Base-by-base conservation (phyloP, 2,888 invertebrate genomes). In the Tachina lurida region DNA sequence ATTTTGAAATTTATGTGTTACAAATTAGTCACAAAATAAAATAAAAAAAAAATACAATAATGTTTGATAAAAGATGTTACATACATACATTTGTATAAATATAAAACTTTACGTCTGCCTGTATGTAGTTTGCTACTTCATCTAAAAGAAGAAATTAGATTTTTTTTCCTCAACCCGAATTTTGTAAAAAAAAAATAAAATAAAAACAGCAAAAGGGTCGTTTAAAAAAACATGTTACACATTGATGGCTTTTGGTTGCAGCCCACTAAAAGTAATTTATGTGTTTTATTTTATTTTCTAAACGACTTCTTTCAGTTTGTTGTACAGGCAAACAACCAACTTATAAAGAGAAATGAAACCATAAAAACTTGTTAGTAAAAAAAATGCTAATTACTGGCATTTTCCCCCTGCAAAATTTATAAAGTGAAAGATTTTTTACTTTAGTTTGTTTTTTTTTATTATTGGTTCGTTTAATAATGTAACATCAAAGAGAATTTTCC, bases 221-320 rank as follows among this genome's bases (percentile, higher is more conserved):
- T 82, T 85, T 78, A 58, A 39, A 74, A 73, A 81, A 77, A 68
- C 60, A 73, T 74, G 84, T 83, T 83, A 82, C 78, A 82, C 86
- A 73, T 80, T 86, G 83, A 80, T 86, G 83, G 83, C 54, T 78
- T 68, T 83, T 47, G 73, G 86, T 83, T 78, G 47, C 86, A 86
- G 79, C 79, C 79, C 76, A 83, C 83, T 79, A 76, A 86, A 82
- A 68, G 73, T 71, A 80, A 84, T 84, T 80, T 80, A 84, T 80
- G 75, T 78, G 54, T 78, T 80, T 76, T 62, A 54, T 60, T 77
- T 12, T 56, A 54, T 56, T 56, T 75, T 62, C 10, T 63, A 43
- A 63, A 56, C 19, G 67, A 67, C 31, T 65, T 54, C 52, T 22
- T 22, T 62, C 31, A 56, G 63, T 62, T 31, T 41, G 8, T 75